Evolutionary conservation across 1,140 invertebrate species (phyloP).

Genomic region (Scylla paramamosain): DNA sequence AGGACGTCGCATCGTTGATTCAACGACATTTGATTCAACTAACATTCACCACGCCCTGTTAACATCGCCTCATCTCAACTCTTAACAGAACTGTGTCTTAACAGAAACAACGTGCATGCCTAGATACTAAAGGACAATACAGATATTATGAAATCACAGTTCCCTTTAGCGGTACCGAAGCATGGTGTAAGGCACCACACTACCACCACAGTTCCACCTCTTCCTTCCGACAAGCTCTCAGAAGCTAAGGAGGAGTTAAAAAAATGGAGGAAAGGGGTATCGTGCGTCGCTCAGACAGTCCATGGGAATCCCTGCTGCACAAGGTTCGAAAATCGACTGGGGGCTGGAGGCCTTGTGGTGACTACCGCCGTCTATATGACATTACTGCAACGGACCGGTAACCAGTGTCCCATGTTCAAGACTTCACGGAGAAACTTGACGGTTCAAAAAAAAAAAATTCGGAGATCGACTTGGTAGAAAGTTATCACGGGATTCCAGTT

Average conservation of each 20-base stretch:
- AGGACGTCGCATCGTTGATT: not conserved
- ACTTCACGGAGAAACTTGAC: constrained; percentile 63
- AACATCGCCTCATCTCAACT: not conserved
- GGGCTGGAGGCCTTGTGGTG: constrained; percentile 80
- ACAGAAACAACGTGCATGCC: constrained; percentile 34
- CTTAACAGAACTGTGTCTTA: not conserved
- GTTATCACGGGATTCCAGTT: constrained; percentile 78
- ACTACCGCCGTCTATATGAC: constrained; percentile 81
- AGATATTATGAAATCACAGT: not conserved
- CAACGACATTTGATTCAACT: not conserved
- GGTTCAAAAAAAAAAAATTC: too few species aligned
- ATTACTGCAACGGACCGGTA: constrained; percentile 80
- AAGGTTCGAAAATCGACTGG: constrained; percentile 78
- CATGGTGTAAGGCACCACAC: constrained; percentile 15
- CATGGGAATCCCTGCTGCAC: constrained; percentile 77
- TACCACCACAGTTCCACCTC: constrained; percentile 35
- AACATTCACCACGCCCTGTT: not conserved
- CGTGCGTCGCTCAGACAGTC: constrained; percentile 74
- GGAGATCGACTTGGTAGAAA: constrained; percentile 76
- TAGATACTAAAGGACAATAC: not conserved
- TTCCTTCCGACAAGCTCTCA: constrained; percentile 74
- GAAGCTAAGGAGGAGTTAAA: constrained; percentile 77
- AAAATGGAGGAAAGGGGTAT: constrained; percentile 73
- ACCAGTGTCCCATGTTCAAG: constrained; percentile 79
- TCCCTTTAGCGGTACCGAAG: not conserved